These are phyloP conservation scores for Lochmaea capreae DNA, from an alignment of 2,888 invertebrate genomes.

Conservation along the genomic window DNA sequence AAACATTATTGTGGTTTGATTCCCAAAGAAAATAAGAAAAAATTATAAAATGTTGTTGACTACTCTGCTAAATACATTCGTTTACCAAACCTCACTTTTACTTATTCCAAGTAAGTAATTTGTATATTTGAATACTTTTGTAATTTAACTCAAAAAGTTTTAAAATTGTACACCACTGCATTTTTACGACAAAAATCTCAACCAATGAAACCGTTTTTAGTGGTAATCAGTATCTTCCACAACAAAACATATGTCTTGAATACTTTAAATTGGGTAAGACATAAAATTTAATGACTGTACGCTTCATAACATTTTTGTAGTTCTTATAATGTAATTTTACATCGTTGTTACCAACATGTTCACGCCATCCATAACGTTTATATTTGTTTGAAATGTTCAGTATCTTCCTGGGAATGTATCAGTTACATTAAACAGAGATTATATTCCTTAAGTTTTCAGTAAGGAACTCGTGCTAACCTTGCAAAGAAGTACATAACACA, in stretches of 20 bases:
- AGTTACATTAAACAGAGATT: not conserved
- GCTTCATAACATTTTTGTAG: slow-evolving; percentile 4
- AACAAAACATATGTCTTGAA: slow-evolving; percentile 1
- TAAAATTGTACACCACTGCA: not conserved
- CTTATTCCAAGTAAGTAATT: too few species aligned
- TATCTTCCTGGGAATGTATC: slow-evolving; percentile 7
- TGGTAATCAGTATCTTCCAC: not conserved
- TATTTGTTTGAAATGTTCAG: slow-evolving; percentile 1
- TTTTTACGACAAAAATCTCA: not conserved
- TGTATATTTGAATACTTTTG: too few species aligned
- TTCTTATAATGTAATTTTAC: slow-evolving; percentile 5
- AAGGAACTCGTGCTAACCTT: not conserved
- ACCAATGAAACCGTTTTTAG: not conserved
- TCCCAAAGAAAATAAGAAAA: too few species aligned
- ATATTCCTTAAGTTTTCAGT: not conserved
- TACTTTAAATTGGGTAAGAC: not conserved
- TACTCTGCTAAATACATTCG: too few species aligned
- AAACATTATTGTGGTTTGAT: too few species aligned
- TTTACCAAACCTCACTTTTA: too few species aligned
- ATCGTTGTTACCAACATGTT: slow-evolving; percentile 17
- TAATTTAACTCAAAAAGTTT: not conserved
- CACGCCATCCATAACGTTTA: slow-evolving; percentile 24
- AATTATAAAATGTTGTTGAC: too few species aligned
- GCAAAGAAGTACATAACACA: too few species aligned
- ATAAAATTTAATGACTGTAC: slow-evolving; percentile 4